These are phyloP conservation scores for Gryllus longicercus DNA, from an alignment of 2,888 invertebrate genomes.

Conservation along the genomic window DNA sequence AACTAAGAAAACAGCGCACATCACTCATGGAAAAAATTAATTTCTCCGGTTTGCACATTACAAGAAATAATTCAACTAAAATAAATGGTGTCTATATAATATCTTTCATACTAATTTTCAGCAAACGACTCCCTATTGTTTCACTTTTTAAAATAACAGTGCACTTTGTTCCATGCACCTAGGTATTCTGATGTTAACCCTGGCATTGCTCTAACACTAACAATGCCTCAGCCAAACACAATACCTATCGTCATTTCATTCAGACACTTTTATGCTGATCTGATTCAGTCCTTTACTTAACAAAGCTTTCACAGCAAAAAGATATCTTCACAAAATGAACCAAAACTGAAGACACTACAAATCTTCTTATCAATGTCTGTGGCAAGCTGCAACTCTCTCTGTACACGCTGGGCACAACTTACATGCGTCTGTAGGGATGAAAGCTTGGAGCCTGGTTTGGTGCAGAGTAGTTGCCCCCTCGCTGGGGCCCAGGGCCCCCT, in stretches of 20 bases:
- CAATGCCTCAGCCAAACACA: slow-evolving; percentile 8
- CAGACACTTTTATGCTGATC: slow-evolving; percentile 8
- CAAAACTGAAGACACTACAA: slow-evolving; percentile 19
- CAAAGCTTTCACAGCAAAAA: slow-evolving; percentile 22
- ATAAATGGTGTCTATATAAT: neutral
- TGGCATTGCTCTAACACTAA: neutral
- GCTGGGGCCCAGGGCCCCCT: slow-evolving; percentile 50
- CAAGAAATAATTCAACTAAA: slow-evolving; percentile 1
- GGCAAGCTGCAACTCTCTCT: neutral
- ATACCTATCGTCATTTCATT: neutral
- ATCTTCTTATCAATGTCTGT: too few relatives aligned
- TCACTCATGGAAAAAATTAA: neutral
- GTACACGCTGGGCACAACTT: slow-evolving; percentile 22
- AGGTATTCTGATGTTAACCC: neutral
- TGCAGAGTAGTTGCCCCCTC: slow-evolving; percentile 48
- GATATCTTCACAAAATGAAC: neutral
- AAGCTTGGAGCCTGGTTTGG: slow-evolving; percentile 50
- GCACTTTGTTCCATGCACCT: slow-evolving; percentile 8
- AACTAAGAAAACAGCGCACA: slow-evolving; percentile 17
- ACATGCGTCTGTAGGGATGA: slow-evolving; percentile 52
- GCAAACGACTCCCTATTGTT: neutral
- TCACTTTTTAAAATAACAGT: neutral
- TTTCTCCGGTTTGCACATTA: slow-evolving; percentile 1
- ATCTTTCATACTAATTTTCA: slow-evolving; percentile 1
- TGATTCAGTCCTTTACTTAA: slow-evolving; percentile 20